Conservation (phyloP, 2,888 invertebrate species). For the Antheraea yamamai region DNA sequence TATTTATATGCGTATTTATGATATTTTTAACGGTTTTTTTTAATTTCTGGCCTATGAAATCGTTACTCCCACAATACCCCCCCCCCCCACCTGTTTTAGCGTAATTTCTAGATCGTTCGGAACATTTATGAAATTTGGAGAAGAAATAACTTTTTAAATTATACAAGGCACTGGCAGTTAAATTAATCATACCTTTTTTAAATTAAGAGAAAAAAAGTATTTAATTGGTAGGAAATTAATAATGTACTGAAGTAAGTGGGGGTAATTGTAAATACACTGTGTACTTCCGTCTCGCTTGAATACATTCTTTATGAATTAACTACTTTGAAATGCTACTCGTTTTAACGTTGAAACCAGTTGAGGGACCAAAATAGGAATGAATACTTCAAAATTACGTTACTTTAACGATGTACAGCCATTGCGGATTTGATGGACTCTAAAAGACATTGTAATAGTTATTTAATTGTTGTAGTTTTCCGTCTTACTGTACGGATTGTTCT, state of each 20-base stretch:
- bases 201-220: neutral
- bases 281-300: neutral
- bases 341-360: constrained; percentile 45
- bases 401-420: constrained; percentile 27
- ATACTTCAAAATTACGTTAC: constrained; percentile 37
- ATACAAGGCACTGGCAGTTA: no score
- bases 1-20: neutral
- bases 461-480: constrained; percentile 48
- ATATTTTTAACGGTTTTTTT: constrained; percentile 4
- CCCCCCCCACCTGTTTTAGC: neutral
- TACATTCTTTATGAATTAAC: constrained; percentile 20
- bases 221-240: neutral
- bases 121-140: neutral
- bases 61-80: neutral
- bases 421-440: constrained; percentile 47
- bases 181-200: no score
- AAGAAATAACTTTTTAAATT: neutral
- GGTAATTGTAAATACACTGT: neutral
- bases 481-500: constrained; percentile 51
- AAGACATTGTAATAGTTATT: constrained; percentile 66
- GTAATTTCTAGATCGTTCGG: neutral
- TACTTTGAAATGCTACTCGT: constrained; percentile 25
- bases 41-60: constrained; percentile 7
- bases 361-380: constrained; percentile 61
- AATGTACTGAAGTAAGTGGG: neutral